Percentiles rank a stretch among this genome's conserved stretches.
These are phyloP conservation scores for Calvadosia cruxmelitensis DNA, from an alignment of 30 jellyfish, hydroid and myxozoan genomes.

Conservation along the genomic window DNA sequence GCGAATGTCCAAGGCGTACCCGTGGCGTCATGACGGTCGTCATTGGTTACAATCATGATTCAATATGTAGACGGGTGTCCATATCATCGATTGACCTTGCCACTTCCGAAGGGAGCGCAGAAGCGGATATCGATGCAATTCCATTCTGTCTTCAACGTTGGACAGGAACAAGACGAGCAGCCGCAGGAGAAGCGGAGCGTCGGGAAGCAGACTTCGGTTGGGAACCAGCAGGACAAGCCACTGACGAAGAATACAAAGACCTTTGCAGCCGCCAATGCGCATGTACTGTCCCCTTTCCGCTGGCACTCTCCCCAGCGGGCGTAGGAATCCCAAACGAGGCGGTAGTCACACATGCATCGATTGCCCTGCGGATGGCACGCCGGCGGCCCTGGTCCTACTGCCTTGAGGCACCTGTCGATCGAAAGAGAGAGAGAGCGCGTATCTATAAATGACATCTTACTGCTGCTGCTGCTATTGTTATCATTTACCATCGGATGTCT, in stretches of 20 bases:
- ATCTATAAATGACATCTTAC: neutral
- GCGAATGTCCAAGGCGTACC: too few species aligned
- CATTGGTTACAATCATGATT: too few species aligned
- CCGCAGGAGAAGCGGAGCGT: constrained; percentile 30
- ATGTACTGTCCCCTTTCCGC: constrained; percentile 20
- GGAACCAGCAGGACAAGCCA: constrained; percentile 59
- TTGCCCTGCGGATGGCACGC: constrained; percentile 63
- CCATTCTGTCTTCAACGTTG: constrained; percentile 21
- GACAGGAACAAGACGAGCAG: constrained; percentile 52
- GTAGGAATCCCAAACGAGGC: constrained; percentile 23
- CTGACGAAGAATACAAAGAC: constrained; percentile 15
- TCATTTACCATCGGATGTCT: neutral
- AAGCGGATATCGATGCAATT: constrained; percentile 31
- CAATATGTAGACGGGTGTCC: too few species aligned
- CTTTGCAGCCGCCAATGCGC: constrained; percentile 28
- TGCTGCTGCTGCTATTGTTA: neutral
- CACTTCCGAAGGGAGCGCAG: constrained; percentile 70
- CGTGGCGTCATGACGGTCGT: too few species aligned
- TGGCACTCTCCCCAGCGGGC: constrained; percentile 21
- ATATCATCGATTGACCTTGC: constrained; percentile 37
- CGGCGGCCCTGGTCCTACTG: constrained; percentile 53
- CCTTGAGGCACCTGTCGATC: constrained; percentile 35
- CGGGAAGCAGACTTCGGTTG: constrained; percentile 45
- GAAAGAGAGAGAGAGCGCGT: too few species aligned
- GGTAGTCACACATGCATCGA: constrained; percentile 50